Conservation (phyloP, 2,113 vertebrate species). For the Pipra filicauda region DNA sequence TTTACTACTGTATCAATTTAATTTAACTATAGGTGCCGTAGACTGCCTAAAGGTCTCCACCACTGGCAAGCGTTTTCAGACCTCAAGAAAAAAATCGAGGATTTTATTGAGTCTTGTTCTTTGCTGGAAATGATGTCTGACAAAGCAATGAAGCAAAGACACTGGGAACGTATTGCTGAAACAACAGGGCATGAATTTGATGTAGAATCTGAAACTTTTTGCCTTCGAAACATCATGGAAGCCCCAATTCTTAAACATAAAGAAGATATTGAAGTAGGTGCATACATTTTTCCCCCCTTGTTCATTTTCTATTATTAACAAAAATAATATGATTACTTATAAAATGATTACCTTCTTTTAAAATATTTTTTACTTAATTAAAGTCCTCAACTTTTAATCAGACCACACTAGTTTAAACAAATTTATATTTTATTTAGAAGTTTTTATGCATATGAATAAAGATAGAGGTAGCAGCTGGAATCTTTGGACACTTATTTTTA, state of each 20-base stretch:
- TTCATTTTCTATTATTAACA: background rate
- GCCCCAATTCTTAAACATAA: conserved; percentile 77
- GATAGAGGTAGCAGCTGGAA: background rate
- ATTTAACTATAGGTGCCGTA: conserved; percentile 68
- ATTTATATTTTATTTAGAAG: background rate
- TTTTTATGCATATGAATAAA: background rate
- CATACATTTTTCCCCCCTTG: background rate
- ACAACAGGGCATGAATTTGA: conserved; percentile 75
- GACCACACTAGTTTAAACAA: background rate
- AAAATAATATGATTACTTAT: background rate
- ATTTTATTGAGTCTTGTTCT: conserved; percentile 78
- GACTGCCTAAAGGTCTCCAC: conserved; percentile 78
- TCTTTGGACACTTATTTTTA: background rate
- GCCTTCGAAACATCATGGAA: conserved; percentile 79
- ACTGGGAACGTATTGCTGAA: conserved; percentile 78
- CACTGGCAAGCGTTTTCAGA: conserved; percentile 79
- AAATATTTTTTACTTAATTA: background rate
- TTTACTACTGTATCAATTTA: background rate
- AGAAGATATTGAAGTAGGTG: conserved; percentile 76
- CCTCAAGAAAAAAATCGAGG: conserved; percentile 80
- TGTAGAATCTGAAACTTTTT: conserved; percentile 76
- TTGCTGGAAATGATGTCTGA: conserved; percentile 79
- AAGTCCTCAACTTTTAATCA: background rate
- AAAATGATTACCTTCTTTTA: background rate
- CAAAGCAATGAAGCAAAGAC: conserved; percentile 78